Conservation (phyloP, 35 echinoderm and acorn worm genomes). For the Strongylocentrotus purpuratus region DNA sequence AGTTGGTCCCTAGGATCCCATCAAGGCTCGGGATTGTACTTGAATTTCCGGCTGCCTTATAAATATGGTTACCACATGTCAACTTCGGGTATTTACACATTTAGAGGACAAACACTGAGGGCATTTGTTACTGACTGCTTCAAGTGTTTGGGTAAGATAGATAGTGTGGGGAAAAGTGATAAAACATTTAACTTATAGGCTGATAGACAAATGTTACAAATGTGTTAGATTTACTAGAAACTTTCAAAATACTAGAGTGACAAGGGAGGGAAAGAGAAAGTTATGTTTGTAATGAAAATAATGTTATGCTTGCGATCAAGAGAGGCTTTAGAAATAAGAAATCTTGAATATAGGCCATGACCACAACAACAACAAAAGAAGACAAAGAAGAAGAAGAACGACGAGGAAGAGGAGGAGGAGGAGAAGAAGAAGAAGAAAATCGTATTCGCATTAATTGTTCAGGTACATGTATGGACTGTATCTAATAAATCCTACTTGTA, state of each 20-base stretch:
- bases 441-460: too few species aligned
- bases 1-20: background rate
- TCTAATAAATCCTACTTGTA: too few species aligned
- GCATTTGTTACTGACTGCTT: background rate
- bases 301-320: too few species aligned
- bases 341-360: too few species aligned
- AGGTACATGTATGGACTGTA: too few species aligned
- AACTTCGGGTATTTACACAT: background rate
- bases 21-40: conserved; percentile 1
- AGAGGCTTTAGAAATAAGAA: too few species aligned
- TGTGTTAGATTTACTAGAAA: background rate
- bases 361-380: too few species aligned
- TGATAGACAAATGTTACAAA: background rate
- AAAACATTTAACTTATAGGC: background rate
- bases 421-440: too few species aligned
- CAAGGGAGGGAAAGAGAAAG: background rate
- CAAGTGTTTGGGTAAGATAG: background rate
- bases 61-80: background rate
- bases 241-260: background rate
- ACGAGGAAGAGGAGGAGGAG: too few species aligned
- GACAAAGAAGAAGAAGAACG: too few species aligned
- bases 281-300: too few species aligned
- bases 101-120: background rate
- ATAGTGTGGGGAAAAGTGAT: background rate
- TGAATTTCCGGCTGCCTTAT: background rate